These are phyloP conservation scores for Atta cephalotes DNA, from an alignment of 1,140 invertebrate species.

Conservation along the genomic window DNA sequence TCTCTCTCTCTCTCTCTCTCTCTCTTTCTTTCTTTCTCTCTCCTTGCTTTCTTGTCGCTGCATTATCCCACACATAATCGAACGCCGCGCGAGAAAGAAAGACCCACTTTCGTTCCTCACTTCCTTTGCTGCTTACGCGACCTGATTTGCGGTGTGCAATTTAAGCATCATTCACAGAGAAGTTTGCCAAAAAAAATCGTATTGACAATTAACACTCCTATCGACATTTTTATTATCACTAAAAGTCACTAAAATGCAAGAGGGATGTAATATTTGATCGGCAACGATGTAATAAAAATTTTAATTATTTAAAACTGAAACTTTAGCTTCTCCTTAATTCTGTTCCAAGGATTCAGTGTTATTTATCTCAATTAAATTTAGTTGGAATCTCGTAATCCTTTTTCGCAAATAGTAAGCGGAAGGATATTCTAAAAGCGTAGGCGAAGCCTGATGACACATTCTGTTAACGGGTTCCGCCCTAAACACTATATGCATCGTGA, in stretches of 20 bases:
- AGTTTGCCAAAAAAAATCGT: background rate
- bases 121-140: slow-evolving; percentile 69
- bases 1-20: background rate
- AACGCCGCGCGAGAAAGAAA: slow-evolving; percentile 64
- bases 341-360: background rate
- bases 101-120: slow-evolving; percentile 66
- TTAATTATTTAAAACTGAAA: background rate
- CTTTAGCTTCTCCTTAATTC: background rate
- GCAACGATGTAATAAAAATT: background rate
- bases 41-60: slow-evolving; percentile 78
- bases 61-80: slow-evolving; percentile 83
- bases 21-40: slow-evolving; percentile 43
- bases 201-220: too few relatives aligned
- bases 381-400: background rate
- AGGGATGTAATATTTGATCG: background rate
- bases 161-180: slow-evolving; percentile 69
- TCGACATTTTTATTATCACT: background rate
- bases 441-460: slow-evolving; percentile 57
- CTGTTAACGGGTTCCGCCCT: slow-evolving; percentile 59
- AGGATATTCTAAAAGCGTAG: slow-evolving; percentile 28
- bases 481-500: slow-evolving; percentile 16
- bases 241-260: background rate
- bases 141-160: slow-evolving; percentile 69
- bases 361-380: background rate
- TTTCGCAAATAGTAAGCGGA: slow-evolving; percentile 17